Conservation (phyloP, 2,888 invertebrate species). For the Himalopsyche japonica region DNA sequence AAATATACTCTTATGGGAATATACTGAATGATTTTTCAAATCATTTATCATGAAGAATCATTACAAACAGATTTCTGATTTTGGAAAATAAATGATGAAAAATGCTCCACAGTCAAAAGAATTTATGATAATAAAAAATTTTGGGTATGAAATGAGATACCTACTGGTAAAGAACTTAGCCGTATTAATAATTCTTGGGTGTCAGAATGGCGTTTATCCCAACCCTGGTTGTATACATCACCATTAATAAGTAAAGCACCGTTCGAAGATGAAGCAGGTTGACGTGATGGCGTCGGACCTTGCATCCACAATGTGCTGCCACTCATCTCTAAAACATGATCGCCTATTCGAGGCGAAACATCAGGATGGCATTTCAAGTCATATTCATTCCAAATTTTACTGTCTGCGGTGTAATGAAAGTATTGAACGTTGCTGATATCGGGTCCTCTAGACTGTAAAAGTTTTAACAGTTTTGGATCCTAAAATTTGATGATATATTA, state of each 20-base stretch:
- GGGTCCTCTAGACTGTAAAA: slow-evolving; percentile 23
- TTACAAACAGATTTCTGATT: no score
- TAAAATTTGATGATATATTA: background rate
- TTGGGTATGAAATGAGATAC: background rate
- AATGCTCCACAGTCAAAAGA: no score
- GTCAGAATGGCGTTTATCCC: slow-evolving; percentile 54
- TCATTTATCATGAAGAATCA: no score
- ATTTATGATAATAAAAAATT: no score
- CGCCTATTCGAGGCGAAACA: background rate
- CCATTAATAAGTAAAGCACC: slow-evolving; percentile 86
- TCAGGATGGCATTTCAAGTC: background rate
- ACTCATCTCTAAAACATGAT: slow-evolving; percentile 46
- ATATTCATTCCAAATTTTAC: background rate
- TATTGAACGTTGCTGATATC: background rate
- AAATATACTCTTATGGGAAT: no score
- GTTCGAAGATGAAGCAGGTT: slow-evolving; percentile 67
- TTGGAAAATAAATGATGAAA: no score
- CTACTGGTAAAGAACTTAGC: slow-evolving; percentile 43
- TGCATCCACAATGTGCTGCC: slow-evolving; percentile 84
- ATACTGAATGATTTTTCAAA: no score
- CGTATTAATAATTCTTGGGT: slow-evolving; percentile 57
- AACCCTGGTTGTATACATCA: slow-evolving; percentile 72
- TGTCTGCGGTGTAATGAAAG: background rate
- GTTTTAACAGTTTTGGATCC: slow-evolving; percentile 39
- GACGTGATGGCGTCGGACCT: slow-evolving; percentile 64